Evolutionary conservation across 2,888 invertebrate species (phyloP).

Genomic region (Drosophila limbata): DNA sequence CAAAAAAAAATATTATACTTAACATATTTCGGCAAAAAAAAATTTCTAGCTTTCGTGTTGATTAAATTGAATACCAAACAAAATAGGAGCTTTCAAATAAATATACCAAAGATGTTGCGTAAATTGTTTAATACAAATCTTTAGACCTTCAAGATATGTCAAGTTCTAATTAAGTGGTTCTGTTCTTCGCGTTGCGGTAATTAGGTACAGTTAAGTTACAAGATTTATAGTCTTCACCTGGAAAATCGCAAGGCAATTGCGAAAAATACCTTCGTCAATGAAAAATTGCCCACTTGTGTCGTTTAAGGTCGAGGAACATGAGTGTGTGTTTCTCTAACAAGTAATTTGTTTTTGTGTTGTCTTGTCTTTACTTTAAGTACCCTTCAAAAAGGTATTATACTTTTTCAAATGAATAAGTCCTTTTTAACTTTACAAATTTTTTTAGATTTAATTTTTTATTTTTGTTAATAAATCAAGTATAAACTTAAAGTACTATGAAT

Average conservation of each 20-base stretch:
- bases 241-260: neutral
- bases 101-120: neutral
- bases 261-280: constrained; percentile 46
- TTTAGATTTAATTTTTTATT: too few species aligned
- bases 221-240: constrained; percentile 40
- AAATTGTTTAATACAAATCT: neutral
- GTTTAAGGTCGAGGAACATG: neutral
- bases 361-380: neutral
- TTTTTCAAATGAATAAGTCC: neutral
- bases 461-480: too few species aligned
- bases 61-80: neutral
- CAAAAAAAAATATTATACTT: neutral
- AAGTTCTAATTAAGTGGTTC: constrained; percentile 38
- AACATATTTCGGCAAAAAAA: neutral
- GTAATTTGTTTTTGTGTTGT: constrained; percentile 3
- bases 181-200: constrained; percentile 15
- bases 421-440: too few species aligned
- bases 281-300: constrained; percentile 44
- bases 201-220: constrained; percentile 46
- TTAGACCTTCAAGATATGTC: constrained; percentile 5
- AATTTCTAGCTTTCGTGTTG: too few species aligned
- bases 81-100: neutral
- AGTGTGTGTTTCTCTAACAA: constrained; percentile 13
- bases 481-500: too few species aligned
- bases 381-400: neutral